phyloP scores from a whole-genome alignment of 2,888 invertebrate species.

The Caenorhabditis sp. region DNA sequence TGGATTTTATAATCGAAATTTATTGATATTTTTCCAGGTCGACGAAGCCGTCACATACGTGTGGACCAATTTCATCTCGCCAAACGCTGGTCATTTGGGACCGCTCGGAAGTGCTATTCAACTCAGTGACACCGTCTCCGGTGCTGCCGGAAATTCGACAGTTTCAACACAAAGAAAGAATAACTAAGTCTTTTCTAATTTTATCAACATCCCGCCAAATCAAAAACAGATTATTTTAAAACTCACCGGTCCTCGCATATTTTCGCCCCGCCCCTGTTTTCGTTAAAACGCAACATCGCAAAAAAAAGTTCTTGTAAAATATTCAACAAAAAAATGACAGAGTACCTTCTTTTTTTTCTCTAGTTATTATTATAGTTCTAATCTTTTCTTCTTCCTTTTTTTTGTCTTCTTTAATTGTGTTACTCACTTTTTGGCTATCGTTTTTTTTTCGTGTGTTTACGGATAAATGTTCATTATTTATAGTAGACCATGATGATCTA shows the following conservation, averaged over 20 bases:
- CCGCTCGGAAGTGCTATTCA: constrained; percentile 56
- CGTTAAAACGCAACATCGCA: background rate
- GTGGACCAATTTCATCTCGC: constrained; percentile 81
- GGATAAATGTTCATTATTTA: background rate
- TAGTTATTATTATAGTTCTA: background rate
- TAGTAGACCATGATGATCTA: too few relatives aligned
- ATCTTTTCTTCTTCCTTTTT: background rate
- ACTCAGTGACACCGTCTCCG: constrained; percentile 31
- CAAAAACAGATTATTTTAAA: background rate
- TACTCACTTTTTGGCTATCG: background rate
- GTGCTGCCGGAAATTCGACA: constrained; percentile 6
- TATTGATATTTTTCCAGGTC: constrained; percentile 76
- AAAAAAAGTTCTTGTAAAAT: background rate
- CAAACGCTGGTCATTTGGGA: constrained; percentile 52
- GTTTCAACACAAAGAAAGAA: background rate
- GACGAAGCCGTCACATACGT: constrained; percentile 86
- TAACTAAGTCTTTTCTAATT: background rate
- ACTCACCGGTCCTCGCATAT: background rate
- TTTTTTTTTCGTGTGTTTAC: background rate
- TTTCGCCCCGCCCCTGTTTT: background rate
- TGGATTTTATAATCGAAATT: too few relatives aligned
- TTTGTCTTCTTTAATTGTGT: background rate
- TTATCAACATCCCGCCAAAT: too few relatives aligned
- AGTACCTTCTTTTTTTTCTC: background rate
- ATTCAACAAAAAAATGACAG: background rate